A percentile compares a stretch with the other conserved stretches of the same genome.
Evolutionary conservation across 2,113 vertebrate genomes (phyloP).

Genomic region (Mustela lutreola): DNA sequence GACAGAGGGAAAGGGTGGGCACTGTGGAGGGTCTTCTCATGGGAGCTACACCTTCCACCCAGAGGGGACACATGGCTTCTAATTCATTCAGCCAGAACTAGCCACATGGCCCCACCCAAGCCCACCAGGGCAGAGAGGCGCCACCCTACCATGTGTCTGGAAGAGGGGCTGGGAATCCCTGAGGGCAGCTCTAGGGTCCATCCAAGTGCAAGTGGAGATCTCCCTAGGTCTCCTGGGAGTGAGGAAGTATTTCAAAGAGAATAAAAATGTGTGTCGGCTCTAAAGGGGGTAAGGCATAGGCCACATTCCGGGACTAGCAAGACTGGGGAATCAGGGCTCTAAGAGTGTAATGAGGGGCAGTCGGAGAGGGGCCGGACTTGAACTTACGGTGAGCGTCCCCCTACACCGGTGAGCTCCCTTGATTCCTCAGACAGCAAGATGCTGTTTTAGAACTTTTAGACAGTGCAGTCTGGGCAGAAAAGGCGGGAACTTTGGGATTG

Average conservation of each 20-base stretch:
- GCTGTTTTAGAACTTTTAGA: not conserved
- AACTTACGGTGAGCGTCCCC: fast-evolving
- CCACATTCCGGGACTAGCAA: not conserved
- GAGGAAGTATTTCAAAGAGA: not conserved
- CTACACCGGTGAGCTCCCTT: not conserved
- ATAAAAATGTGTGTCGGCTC: not conserved
- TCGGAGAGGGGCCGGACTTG: not conserved
- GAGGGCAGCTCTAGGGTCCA: not conserved
- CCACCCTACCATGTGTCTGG: no score
- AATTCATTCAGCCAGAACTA: not conserved
- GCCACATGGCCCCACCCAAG: not conserved
- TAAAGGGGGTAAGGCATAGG: not conserved
- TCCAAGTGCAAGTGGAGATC: not conserved
- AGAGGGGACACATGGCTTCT: not conserved
- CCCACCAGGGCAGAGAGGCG: not conserved
- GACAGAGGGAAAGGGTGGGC: no score
- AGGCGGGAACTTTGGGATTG: not conserved
- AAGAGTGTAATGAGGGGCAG: fast-evolving
- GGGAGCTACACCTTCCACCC: not conserved
- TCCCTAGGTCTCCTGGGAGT: not conserved
- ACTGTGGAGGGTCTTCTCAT: not conserved
- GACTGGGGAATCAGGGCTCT: not conserved
- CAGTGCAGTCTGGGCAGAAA: not conserved
- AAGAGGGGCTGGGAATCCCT: not conserved
- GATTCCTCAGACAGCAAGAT: not conserved